phyloP scores from a whole-genome alignment of 2,888 invertebrate genomes.

The Pammene fasciana region DNA sequence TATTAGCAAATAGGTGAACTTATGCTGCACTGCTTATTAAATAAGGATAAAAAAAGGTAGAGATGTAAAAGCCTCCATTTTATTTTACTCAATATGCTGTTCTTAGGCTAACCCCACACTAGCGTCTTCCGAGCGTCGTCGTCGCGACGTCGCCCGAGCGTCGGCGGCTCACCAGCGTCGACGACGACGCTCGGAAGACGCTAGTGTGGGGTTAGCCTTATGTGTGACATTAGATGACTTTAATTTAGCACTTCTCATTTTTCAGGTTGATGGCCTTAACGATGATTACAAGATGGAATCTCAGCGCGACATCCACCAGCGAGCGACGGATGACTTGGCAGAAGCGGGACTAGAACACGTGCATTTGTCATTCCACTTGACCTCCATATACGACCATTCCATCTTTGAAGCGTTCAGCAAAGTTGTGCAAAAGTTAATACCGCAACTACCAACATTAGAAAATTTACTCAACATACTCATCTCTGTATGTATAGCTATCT shows the following conservation, averaged over 20 bases:
- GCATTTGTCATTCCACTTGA: constrained; percentile 96
- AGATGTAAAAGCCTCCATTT: too few relatives aligned
- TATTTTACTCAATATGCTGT: too few relatives aligned
- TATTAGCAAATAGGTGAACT: too few relatives aligned
- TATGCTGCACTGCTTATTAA: too few relatives aligned
- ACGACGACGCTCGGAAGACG: too few relatives aligned
- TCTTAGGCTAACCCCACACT: too few relatives aligned
- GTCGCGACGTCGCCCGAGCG: too few relatives aligned
- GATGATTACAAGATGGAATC: constrained; percentile 99
- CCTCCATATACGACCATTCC: constrained; percentile 99
- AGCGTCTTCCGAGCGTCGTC: too few relatives aligned
- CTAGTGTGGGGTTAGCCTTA: too few relatives aligned
- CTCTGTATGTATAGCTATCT: constrained; percentile 87
- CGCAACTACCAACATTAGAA: constrained; percentile 97
- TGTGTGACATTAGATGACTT: neutral
- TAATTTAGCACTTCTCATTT: constrained; percentile 22
- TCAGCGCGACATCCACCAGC: constrained; percentile 98
- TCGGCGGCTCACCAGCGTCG: too few relatives aligned
- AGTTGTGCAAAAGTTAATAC: constrained; percentile 99
- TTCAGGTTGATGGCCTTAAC: constrained; percentile 96
- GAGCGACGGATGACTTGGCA: constrained; percentile 96
- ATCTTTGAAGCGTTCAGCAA: constrained; percentile 99
- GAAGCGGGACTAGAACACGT: constrained; percentile 95
- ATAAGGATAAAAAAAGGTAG: too few relatives aligned
- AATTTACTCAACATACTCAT: constrained; percentile 98